Percentiles rank a stretch among this genome's conserved stretches.
Evolutionary conservation across 2,797 vertebrate species (phyloP).

Genomic region (Tapera naevia): DNA sequence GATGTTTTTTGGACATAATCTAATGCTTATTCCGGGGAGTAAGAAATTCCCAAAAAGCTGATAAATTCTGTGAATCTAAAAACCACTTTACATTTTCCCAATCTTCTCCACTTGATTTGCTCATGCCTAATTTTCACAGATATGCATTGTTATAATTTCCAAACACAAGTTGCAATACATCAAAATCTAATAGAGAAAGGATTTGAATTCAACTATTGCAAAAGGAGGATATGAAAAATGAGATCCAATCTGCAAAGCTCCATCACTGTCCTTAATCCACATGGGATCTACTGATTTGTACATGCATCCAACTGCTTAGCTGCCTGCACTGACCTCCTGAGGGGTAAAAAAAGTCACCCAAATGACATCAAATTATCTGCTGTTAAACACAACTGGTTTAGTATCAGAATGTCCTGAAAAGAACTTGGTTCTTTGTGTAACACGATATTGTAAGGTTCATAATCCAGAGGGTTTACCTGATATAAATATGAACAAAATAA

Average conservation of each 20-base stretch:
- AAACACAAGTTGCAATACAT: conserved; percentile 23
- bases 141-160: background rate
- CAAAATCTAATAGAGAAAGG: background rate
- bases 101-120: conserved; percentile 1
- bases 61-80: conserved; percentile 2
- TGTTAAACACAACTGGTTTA: background rate
- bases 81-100: conserved; percentile 1
- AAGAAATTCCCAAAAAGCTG: background rate
- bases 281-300: background rate
- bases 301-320: background rate
- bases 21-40: background rate
- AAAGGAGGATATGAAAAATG: conserved; percentile 29
- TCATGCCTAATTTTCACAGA: conserved; percentile 12
- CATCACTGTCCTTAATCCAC: conserved; percentile 24
- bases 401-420: background rate
- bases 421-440: background rate
- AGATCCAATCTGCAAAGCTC: background rate
- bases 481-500: conserved; percentile 16
- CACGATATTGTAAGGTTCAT: background rate
- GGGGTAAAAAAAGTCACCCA: conserved; percentile 13
- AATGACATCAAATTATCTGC: background rate
- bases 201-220: conserved; percentile 22
- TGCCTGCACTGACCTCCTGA: background rate
- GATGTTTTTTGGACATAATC: background rate
- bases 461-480: conserved; percentile 6